Conservation (phyloP, 2,797 vertebrate species). For the Margarornis squamiger region DNA sequence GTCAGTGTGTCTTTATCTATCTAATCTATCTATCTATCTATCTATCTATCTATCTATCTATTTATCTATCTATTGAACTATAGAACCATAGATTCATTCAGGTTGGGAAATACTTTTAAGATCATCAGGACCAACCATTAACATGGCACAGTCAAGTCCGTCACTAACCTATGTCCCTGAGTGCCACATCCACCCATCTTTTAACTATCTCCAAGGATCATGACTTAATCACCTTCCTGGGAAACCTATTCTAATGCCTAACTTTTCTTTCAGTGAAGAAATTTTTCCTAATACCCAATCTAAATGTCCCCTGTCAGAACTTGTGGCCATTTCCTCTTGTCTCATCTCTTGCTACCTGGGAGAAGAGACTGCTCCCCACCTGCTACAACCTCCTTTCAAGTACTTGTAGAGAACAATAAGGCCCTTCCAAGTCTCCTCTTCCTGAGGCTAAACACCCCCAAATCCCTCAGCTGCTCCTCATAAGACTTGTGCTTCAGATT, state of each 20-base stretch:
- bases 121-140: background rate
- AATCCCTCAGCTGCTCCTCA: background rate
- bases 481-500: background rate
- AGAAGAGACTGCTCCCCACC: background rate
- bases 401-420: background rate
- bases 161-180: background rate
- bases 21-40: too few relatives aligned
- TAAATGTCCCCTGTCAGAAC: background rate
- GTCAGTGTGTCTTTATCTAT: background rate
- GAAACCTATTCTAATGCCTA: background rate
- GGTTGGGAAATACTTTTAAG: background rate
- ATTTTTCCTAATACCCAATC: background rate
- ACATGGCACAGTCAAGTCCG: background rate
- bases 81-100: background rate
- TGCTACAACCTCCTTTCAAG: background rate
- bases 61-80: background rate
- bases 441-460: background rate
- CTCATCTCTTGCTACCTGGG: background rate
- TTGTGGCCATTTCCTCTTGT: background rate
- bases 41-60: background rate
- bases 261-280: background rate
- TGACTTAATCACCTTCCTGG: background rate
- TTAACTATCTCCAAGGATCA: background rate
- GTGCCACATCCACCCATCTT: background rate
- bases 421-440: accelerated